These are phyloP conservation scores for Cryptomyrus ogoouensis DNA, from an alignment of 2,113 vertebrate genomes.

Conservation along the genomic window DNA sequence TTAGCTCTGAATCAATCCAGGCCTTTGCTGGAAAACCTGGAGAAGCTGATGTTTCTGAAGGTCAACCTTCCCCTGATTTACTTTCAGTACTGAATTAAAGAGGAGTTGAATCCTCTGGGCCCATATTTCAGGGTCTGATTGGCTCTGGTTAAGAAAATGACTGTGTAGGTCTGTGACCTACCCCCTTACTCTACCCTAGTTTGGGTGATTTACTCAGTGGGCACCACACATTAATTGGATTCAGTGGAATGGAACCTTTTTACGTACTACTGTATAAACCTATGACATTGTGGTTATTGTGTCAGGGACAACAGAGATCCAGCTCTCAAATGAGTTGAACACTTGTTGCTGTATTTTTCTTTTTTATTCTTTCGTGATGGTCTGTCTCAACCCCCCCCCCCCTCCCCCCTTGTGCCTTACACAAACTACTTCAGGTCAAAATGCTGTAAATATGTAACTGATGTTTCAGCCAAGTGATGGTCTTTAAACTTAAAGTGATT, in stretches of 20 bases:
- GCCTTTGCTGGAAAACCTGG: constrained; percentile 83
- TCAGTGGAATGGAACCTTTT: constrained; percentile 2
- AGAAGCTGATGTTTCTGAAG: constrained; percentile 92
- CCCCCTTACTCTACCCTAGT: neutral
- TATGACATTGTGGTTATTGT: constrained; percentile 62
- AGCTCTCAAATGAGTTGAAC: constrained; percentile 56
- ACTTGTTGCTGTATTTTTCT: constrained; percentile 49
- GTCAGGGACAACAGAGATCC: constrained; percentile 24
- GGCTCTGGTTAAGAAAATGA: neutral
- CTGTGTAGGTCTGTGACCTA: neutral
- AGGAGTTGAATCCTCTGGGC: neutral
- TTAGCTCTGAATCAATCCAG: constrained; percentile 78
- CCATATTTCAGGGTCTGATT: neutral
- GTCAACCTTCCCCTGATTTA: constrained; percentile 95
- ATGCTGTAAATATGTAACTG: constrained; percentile 68
- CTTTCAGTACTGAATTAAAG: constrained; percentile 83
- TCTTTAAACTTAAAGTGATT: constrained; percentile 44
- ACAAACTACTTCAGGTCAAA: constrained; percentile 76
- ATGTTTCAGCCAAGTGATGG: constrained; percentile 49
- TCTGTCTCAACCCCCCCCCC: constrained; percentile 28
- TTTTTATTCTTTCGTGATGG: constrained; percentile 36
- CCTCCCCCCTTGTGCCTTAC: constrained; percentile 88
- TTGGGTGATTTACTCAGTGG: neutral
- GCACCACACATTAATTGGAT: constrained; percentile 1
- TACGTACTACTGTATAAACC: constrained; percentile 68